A percentile compares a stretch with the other conserved stretches of the same genome.
Conservation (phyloP, 2,888 invertebrate genomes). For the Tenodera sinensis region DNA sequence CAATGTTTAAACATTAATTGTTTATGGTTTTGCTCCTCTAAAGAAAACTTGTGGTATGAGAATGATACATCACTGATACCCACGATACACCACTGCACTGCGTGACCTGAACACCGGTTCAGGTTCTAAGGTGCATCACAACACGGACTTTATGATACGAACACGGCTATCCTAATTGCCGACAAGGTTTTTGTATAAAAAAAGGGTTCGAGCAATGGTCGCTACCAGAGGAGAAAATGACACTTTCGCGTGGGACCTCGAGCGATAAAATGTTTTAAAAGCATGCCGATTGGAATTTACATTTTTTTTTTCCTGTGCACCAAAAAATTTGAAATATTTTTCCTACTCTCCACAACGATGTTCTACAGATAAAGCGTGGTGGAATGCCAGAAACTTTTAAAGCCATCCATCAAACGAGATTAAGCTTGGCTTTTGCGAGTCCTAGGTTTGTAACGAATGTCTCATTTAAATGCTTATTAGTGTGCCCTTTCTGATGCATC, state of each 20-base stretch:
- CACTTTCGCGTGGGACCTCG: not conserved
- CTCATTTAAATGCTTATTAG: not conserved
- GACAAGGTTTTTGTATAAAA: not conserved
- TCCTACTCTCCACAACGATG: not conserved
- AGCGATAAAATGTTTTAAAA: not conserved
- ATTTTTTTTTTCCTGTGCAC: not conserved
- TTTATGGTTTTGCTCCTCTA: too few species aligned
- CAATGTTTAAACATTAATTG: too few species aligned
- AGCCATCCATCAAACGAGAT: not conserved
- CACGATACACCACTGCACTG: not conserved
- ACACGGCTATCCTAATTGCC: not conserved
- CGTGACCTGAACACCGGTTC: not conserved
- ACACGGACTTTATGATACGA: not conserved
- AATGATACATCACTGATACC: not conserved
- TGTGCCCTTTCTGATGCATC: too few species aligned
- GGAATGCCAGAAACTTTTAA: not conserved
- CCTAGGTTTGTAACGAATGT: not conserved
- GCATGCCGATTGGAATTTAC: not conserved
- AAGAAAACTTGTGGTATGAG: too few species aligned
- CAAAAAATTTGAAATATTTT: not conserved
- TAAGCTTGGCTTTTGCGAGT: not conserved
- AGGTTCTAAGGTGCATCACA: not conserved
- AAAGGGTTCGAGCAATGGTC: not conserved
- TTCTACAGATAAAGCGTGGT: not conserved
- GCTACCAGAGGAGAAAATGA: not conserved